A percentile compares a stretch with the other conserved stretches of the same genome.
These are phyloP conservation scores for Drusus annulatus DNA, from an alignment of 1,140 invertebrate genomes.

Conservation along the genomic window DNA sequence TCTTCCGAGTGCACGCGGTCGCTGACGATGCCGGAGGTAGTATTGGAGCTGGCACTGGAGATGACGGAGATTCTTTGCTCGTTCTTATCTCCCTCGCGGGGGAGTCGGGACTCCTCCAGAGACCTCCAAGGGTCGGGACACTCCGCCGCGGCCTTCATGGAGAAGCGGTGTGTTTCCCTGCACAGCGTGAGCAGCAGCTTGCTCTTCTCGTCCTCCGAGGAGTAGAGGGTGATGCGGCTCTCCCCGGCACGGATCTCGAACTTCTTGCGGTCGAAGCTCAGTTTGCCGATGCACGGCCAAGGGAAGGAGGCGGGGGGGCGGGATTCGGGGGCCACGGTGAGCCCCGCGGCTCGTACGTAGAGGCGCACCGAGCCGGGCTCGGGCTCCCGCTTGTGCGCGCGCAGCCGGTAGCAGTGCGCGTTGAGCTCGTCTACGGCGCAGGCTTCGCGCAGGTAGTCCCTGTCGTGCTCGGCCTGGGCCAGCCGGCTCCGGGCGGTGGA, in stretches of 20 bases:
- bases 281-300: slow-evolving; percentile 94
- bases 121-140: slow-evolving; percentile 83
- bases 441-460: slow-evolving; percentile 91
- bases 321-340: slow-evolving; percentile 85
- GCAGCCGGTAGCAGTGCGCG: slow-evolving; percentile 91
- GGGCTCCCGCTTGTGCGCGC: slow-evolving; percentile 85
- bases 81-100: slow-evolving; percentile 75
- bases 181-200: slow-evolving; percentile 91
- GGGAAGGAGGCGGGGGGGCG: slow-evolving; percentile 83
- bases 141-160: slow-evolving; percentile 90
- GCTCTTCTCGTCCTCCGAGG: slow-evolving; percentile 92
- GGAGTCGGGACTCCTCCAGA: slow-evolving; percentile 79
- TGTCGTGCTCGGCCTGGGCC: slow-evolving; percentile 82
- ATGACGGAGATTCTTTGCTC: slow-evolving; percentile 93
- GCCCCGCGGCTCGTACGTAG: slow-evolving; percentile 88
- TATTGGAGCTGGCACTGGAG: slow-evolving; percentile 87
- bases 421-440: slow-evolving; percentile 90
- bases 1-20: slow-evolving; percentile 95
- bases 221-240: slow-evolving; percentile 91
- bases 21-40: slow-evolving; percentile 95
- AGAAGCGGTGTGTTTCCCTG: slow-evolving; percentile 94
- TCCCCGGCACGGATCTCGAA: slow-evolving; percentile 94
- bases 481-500: slow-evolving; percentile 77
- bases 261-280: slow-evolving; percentile 96
- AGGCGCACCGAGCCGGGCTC: slow-evolving; percentile 83